These are phyloP conservation scores for Peromyscus californicus DNA, from an alignment of 2,113 vertebrate species.

Conservation along the genomic window DNA sequence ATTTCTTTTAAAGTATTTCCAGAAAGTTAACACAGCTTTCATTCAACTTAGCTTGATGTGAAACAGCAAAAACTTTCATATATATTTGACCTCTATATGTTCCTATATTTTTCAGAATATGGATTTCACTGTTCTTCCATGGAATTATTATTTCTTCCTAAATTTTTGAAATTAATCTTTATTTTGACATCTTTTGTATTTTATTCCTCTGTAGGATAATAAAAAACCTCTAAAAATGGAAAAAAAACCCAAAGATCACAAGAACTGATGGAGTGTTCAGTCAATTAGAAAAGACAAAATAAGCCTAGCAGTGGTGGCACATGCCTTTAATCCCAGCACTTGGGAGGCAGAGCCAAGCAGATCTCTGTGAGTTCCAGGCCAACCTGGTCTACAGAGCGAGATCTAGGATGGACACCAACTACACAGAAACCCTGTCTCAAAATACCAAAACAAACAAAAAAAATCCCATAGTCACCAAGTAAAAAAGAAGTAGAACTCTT, in stretches of 20 bases:
- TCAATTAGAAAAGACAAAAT: not conserved
- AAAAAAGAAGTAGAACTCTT: not conserved
- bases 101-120: not conserved
- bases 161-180: conserved; percentile 1
- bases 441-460: not conserved
- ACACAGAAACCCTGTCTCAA: too few relatives aligned
- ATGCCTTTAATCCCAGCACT: too few relatives aligned
- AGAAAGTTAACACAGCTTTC: not conserved
- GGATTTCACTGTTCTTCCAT: not conserved
- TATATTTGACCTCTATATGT: not conserved
- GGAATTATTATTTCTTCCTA: not conserved
- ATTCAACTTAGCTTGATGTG: not conserved
- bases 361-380: too few relatives aligned
- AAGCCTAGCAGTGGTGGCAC: not conserved
- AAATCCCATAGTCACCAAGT: not conserved
- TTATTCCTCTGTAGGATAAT: not conserved
- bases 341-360: too few relatives aligned
- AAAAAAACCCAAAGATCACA: not conserved
- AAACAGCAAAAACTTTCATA: not conserved
- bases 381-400: too few relatives aligned
- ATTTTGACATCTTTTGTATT: not conserved
- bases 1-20: not conserved
- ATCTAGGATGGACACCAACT: too few relatives aligned
- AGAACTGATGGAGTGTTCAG: not conserved
- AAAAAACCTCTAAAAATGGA: not conserved